Conservation (phyloP, 1,140 invertebrate genomes). For the Grapholita molesta region DNA sequence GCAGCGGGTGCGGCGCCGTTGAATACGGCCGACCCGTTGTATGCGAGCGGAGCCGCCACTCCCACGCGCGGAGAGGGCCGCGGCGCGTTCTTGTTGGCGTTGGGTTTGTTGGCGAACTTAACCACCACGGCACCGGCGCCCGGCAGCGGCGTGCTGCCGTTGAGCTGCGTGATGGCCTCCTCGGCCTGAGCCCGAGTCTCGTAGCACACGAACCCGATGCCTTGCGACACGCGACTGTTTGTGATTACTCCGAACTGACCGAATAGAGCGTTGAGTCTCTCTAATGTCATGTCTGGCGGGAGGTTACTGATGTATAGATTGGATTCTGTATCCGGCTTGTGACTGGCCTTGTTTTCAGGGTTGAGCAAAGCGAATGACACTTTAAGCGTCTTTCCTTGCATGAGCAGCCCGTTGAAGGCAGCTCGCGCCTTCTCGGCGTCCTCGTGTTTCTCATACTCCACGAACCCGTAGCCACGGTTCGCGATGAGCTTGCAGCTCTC, state of each 20-base stretch:
- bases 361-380: conserved; percentile 76
- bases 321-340: conserved; percentile 71
- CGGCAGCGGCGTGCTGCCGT: conserved; percentile 63
- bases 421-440: conserved; percentile 74
- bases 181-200: conserved; percentile 69
- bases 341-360: conserved; percentile 72
- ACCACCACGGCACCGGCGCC: conserved; percentile 67
- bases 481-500: conserved; percentile 74
- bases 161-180: conserved; percentile 71
- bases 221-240: conserved; percentile 72
- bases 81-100: conserved; percentile 55
- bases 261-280: conserved; percentile 67
- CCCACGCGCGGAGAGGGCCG: conserved; percentile 45
- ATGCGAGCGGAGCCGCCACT: conserved; percentile 45
- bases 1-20: conserved; percentile 50
- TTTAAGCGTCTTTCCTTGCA: conserved; percentile 76
- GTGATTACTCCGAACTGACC: conserved; percentile 68
- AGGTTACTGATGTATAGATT: conserved; percentile 76
- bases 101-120: conserved; percentile 76
- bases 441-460: conserved; percentile 74
- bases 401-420: conserved; percentile 73
- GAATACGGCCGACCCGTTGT: conserved; percentile 63
- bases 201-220: conserved; percentile 75
- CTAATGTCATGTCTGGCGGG: conserved; percentile 73
- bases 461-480: conserved; percentile 74